Evolutionary conservation across 2,113 vertebrate species (phyloP), one percentile per base, ranked within the genome.

Genomic region (Entomyzon cyanotis): DNA sequence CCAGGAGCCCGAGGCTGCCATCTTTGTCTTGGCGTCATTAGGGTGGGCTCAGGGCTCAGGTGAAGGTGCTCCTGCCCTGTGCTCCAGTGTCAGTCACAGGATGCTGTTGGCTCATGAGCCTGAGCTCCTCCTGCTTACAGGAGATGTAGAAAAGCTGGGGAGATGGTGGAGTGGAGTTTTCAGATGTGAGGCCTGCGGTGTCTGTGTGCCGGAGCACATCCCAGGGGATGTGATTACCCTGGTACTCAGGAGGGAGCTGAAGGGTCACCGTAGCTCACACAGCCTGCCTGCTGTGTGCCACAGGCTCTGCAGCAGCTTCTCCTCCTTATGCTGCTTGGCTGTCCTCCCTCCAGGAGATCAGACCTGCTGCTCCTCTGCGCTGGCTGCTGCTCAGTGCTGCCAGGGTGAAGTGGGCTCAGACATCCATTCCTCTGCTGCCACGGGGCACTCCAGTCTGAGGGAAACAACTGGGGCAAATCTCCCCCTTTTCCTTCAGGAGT

Each of bases 281-380:
- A 1, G 37, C 13, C 15, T n/a, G 55, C 46, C 17, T 0, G 0
- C 47, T 37, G 23, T 9, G 41, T 30, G 11, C 49, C 47, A 18
- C 33, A 44, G 0, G 7, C 42, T 58, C 30, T 12, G 14, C 62
- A 28, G 30, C 35, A 23, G 41, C 30, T n/a, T 44, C 50, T 27
- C 20, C 0, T 2, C 46, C 44, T 65, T 27, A 0, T 35, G 18
- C 77, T 80, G 42, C 62, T 84, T 44, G 33, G 39, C 71, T 15
- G 12, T 75, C 78, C 86, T 75, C 52, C n/a, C 28, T 27, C 37
- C 0, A 0, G 9, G 35, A 22, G 19, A 23, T 87, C 90, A 77
- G 49, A 53, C 24, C 24, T 39, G 14, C n/a, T 53, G 80, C 27
- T 73, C n/a, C 37, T 33, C 2, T 1, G 25, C 9, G 35, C 35